These are phyloP conservation scores for Choloepus hoffmanni DNA, from an alignment of 2,113 vertebrate genomes.

Conservation along the genomic window DNA sequence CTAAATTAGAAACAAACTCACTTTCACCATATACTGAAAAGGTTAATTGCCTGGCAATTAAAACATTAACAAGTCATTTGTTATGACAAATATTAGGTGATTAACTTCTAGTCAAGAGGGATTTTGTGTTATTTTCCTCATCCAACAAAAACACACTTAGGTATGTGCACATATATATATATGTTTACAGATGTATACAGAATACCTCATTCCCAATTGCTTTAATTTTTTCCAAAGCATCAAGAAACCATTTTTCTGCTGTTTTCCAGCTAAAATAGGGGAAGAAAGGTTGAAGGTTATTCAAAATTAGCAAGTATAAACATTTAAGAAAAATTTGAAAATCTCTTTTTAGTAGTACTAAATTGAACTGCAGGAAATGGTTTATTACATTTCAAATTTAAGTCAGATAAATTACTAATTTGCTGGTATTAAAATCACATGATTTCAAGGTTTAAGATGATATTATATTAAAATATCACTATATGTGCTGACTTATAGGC, in stretches of 20 bases:
- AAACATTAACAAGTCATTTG: not conserved
- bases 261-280: conserved; percentile 94
- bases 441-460: not conserved
- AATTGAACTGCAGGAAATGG: not conserved
- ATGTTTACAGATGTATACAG: not conserved
- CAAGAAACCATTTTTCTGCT: conserved; percentile 97
- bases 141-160: not conserved
- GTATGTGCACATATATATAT: not conserved
- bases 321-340: conserved; percentile 7
- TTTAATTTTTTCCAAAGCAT: conserved; percentile 99
- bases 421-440: not conserved
- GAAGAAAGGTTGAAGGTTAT: not conserved
- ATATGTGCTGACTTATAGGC: not conserved
- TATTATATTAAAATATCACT: not conserved
- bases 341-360: conserved; percentile 3
- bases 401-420: not conserved
- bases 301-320: conserved; percentile 40
- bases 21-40: not conserved
- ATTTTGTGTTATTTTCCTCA: not conserved
- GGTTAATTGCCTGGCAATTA: not conserved
- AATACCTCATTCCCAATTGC: conserved; percentile 98
- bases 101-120: not conserved
- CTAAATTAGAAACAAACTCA: not conserved
- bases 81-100: not conserved
- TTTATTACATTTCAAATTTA: not conserved